These are phyloP conservation scores for Chaetops frenatus DNA, from an alignment of 2,113 vertebrate genomes.

Conservation along the genomic window DNA sequence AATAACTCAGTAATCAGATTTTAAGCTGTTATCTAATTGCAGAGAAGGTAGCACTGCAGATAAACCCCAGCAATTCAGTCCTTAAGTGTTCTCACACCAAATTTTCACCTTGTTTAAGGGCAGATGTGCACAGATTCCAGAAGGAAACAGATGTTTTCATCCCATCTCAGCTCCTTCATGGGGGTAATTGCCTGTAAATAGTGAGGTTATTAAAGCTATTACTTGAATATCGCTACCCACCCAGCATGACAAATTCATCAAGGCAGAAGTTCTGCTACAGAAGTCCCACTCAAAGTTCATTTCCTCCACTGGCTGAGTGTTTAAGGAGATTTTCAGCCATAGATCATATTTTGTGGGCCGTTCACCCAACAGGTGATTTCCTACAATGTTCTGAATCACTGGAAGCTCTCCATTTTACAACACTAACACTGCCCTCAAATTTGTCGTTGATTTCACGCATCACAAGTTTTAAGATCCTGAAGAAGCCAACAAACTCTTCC, in stretches of 20 bases:
- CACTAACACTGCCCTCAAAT: neutral
- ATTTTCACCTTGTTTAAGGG: conserved; percentile 16
- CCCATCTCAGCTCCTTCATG: neutral
- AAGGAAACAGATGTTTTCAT: conserved; percentile 37
- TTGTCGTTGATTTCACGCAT: neutral
- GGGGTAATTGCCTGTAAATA: conserved; percentile 32
- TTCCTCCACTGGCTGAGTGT: neutral
- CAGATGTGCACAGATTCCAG: neutral
- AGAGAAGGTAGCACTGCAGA: neutral
- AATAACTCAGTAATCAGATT: neutral
- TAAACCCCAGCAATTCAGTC: neutral
- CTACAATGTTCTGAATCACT: neutral
- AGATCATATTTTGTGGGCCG: neutral
- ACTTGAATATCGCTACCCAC: neutral
- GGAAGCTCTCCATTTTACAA: neutral
- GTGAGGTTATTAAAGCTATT: neutral
- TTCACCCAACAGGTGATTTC: neutral
- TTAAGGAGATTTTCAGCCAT: neutral
- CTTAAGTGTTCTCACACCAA: neutral
- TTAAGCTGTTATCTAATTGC: neutral
- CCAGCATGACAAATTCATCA: neutral
- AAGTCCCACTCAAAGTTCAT: neutral
- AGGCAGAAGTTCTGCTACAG: neutral
- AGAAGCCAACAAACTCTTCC: neutral
- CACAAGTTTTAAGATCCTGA: neutral